phyloP scores from a whole-genome alignment of 23 tunicate genomes.

The Phallusia fumigata region DNA sequence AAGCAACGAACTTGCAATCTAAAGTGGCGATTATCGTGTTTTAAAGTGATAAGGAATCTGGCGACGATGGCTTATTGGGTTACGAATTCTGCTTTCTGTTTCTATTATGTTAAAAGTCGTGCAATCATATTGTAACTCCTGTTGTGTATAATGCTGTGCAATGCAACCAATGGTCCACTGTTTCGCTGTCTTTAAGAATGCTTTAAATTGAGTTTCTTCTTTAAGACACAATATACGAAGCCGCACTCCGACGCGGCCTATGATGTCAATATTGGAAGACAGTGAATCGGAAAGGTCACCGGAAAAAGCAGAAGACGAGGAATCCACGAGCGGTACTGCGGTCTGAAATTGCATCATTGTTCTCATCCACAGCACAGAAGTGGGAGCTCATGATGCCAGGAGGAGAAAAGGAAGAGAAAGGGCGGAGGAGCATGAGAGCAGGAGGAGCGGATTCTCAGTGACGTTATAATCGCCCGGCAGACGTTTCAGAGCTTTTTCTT shows the following conservation, averaged over 20 bases:
- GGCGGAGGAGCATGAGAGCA: neutral
- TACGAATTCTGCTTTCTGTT: too few species aligned
- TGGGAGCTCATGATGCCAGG: neutral
- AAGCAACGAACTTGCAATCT: too few species aligned
- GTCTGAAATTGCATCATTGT: neutral
- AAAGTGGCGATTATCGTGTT: too few species aligned
- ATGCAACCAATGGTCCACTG: too few species aligned
- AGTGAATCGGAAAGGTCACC: constrained; percentile 58
- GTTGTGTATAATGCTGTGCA: too few species aligned
- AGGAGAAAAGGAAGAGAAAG: neutral
- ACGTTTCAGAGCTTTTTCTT: neutral
- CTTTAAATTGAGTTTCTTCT: too few species aligned
- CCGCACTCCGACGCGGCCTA: constrained; percentile 89
- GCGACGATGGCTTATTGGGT: too few species aligned
- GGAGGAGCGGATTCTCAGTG: neutral
- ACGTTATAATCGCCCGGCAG: constrained; percentile 1
- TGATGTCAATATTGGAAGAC: constrained; percentile 90
- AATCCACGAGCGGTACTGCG: neutral
- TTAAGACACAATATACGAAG: constrained; percentile 63
- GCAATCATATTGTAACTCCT: too few species aligned
- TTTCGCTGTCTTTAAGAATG: too few species aligned
- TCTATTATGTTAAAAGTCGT: too few species aligned
- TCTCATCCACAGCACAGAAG: neutral
- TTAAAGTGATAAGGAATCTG: too few species aligned
- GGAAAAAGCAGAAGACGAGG: constrained; percentile 11